These are phyloP conservation scores for Apis mellifera DNA, from an alignment of 1,140 invertebrate species.

Conservation along the genomic window Amel_HAv3.1 CM009944.2:7585001-7585500, in stretches of 20 bases:
- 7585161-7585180: background rate
- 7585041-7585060: background rate
- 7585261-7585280: background rate
- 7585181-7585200: background rate
- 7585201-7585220: constrained; percentile 14
- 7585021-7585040: background rate
- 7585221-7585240: constrained; percentile 1
- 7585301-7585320: background rate
- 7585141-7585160: constrained; percentile 29
- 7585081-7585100: constrained; percentile 25
- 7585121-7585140: background rate
- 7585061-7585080: background rate
- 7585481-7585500: background rate
- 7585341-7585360: background rate
- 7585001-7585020: background rate
- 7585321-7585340: background rate
- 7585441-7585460: background rate
- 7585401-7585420: too few relatives aligned
- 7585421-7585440: too few relatives aligned
- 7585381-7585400: background rate
- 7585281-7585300: too few relatives aligned
- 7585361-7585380: background rate
- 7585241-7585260: background rate
- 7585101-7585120: background rate
- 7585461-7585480: background rate